These are phyloP conservation scores for Pterocles burchelli DNA, from an alignment of 2,113 vertebrate species.

Conservation along the genomic window DNA sequence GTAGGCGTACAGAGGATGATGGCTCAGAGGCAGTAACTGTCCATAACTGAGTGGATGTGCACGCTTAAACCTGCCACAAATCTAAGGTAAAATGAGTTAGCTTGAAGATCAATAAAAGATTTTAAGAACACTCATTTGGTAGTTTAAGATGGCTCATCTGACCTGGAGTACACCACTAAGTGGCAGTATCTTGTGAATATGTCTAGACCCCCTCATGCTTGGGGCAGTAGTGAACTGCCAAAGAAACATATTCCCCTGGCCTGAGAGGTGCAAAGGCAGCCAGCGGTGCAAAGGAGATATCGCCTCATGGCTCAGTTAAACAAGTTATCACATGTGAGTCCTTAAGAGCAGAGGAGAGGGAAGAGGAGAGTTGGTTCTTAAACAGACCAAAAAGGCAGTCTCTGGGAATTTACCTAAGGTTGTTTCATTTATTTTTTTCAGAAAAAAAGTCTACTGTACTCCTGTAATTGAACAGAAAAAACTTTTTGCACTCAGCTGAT, in stretches of 20 bases:
- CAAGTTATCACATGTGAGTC: fast-evolving
- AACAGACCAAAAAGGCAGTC: neutral
- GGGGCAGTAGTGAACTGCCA: neutral
- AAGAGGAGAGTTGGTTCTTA: neutral
- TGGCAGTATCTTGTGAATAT: neutral
- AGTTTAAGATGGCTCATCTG: fast-evolving
- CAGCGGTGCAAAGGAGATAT: fast-evolving
- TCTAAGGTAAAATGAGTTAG: slow-evolving; percentile 12
- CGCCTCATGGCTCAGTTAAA: neutral
- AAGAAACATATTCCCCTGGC: neutral
- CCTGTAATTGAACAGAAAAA: neutral
- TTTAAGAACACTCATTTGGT: slow-evolving; percentile 13
- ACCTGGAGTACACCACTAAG: neutral
- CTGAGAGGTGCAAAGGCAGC: neutral
- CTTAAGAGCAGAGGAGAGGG: neutral
- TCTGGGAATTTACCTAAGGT: neutral
- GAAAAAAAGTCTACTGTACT: neutral
- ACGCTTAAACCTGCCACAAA: slow-evolving; percentile 29
- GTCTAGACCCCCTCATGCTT: neutral
- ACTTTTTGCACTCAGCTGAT: neutral
- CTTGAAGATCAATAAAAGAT: slow-evolving; percentile 46
- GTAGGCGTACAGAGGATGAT: neutral
- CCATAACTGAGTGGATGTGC: slow-evolving; percentile 1
- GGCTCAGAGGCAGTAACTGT: slow-evolving; percentile 8
- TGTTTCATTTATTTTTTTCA: neutral